Percentiles rank a stretch among this genome's conserved stretches.
phyloP scores from a whole-genome alignment of 2,888 invertebrate species.

The Caenorhabditis sp. region DNA sequence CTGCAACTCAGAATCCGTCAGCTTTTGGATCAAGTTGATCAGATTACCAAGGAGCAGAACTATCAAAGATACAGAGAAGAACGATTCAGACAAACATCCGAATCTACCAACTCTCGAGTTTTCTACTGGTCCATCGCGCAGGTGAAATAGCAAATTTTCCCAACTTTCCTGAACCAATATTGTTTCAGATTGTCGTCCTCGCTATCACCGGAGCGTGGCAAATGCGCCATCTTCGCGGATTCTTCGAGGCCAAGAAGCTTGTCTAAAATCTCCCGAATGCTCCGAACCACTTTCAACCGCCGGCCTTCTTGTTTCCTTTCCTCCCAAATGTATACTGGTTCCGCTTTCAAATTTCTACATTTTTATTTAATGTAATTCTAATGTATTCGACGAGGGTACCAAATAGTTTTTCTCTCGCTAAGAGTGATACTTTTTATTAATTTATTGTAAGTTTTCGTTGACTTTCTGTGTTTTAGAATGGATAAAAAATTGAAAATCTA shows the following conservation, averaged over 20 bases:
- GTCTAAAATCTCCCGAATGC: conserved; percentile 85
- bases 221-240: conserved; percentile 98
- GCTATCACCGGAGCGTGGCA: conserved; percentile 98
- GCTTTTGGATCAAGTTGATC: conserved; percentile 96
- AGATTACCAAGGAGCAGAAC: conserved; percentile 99
- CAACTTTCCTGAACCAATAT: not conserved
- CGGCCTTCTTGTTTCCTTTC: conserved; percentile 5
- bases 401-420: not conserved
- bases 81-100: conserved; percentile 96
- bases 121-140: conserved; percentile 89
- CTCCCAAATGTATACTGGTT: conserved; percentile 41
- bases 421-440: conserved; percentile 4
- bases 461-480: not conserved
- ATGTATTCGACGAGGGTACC: conserved; percentile 6
- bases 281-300: not conserved
- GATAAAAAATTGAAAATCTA: not conserved
- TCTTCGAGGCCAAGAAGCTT: conserved; percentile 99
- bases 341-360: conserved; percentile 1
- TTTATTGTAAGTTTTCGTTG: conserved; percentile 12
- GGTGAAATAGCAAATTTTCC: conserved; percentile 20
- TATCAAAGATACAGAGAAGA: conserved; percentile 95
- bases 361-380: conserved; percentile 2
- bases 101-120: conserved; percentile 95
- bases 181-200: conserved; percentile 92
- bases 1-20: conserved; percentile 95